These are phyloP conservation scores for Taeniopygia guttata DNA, from an alignment of 2,797 vertebrate genomes.

Conservation along the genomic window DNA sequence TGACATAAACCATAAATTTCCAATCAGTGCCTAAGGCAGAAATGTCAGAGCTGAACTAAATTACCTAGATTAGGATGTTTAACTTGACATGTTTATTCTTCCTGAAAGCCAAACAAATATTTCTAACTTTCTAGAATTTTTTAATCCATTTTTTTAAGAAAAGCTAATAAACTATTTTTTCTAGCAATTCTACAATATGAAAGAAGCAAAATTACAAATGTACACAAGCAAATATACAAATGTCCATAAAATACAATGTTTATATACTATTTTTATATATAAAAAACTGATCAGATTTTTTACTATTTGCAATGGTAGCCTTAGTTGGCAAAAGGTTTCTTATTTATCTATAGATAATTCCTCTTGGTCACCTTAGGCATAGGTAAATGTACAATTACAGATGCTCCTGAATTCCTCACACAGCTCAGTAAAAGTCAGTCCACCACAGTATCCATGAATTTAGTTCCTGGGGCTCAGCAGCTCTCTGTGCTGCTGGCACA, in stretches of 20 bases:
- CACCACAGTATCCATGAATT: neutral
- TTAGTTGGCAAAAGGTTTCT: neutral
- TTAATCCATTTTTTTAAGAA: neutral
- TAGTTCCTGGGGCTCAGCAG: neutral
- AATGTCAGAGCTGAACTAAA: slow-evolving; percentile 44
- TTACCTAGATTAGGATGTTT: slow-evolving; percentile 29
- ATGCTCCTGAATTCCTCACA: neutral
- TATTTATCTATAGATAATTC: neutral
- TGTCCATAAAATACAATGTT: neutral
- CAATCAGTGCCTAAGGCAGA: slow-evolving; percentile 37
- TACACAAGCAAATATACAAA: neutral
- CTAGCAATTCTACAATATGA: neutral
- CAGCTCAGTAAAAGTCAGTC: neutral
- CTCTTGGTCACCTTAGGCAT: neutral
- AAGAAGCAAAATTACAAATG: neutral
- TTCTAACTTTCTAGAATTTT: neutral
- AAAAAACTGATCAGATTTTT: neutral
- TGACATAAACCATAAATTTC: slow-evolving; percentile 49
- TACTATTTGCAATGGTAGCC: neutral
- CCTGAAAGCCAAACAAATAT: slow-evolving; percentile 23
- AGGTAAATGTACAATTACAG: neutral
- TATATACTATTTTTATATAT: neutral
- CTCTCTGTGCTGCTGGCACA: neutral
- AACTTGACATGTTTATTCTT: slow-evolving; percentile 27
- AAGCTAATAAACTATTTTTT: neutral